These are phyloP conservation scores for Tinamus guttatus DNA, from an alignment of 2,113 vertebrate genomes.

Conservation along the genomic window DNA sequence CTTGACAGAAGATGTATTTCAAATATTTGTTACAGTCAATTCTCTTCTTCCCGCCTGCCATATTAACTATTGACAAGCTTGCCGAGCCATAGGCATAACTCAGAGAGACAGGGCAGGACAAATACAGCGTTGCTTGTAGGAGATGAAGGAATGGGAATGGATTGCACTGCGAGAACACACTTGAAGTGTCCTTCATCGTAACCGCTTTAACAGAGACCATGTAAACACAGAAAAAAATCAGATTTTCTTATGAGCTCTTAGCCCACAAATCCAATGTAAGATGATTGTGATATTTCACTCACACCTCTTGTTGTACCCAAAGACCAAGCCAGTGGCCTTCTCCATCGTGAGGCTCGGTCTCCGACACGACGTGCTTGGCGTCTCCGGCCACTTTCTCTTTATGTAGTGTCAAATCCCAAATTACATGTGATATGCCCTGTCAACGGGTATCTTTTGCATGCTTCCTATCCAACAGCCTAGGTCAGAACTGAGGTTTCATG, in stretches of 20 bases:
- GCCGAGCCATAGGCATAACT: background rate
- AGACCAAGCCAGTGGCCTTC: background rate
- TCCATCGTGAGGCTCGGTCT: rapidly evolving
- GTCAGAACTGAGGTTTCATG: background rate
- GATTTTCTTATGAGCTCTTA: background rate
- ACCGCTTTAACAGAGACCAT: background rate
- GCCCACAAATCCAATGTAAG: rapidly evolving
- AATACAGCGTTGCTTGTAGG: background rate
- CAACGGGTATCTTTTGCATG: background rate
- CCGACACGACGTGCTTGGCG: rapidly evolving
- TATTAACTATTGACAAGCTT: background rate
- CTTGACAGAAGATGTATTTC: background rate
- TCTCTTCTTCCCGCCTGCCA: background rate
- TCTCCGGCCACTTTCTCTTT: background rate
- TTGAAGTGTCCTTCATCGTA: background rate
- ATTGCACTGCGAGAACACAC: background rate
- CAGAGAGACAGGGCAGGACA: background rate
- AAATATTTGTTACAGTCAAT: background rate
- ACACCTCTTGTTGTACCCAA: background rate
- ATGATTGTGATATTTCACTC: background rate
- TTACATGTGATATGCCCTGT: background rate
- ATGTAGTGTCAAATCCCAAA: background rate
- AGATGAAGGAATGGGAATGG: background rate
- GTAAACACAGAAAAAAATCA: background rate
- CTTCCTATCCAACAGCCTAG: background rate